Conservation (phyloP, 2,113 vertebrate genomes). For the Osmerus mordax region DNA sequence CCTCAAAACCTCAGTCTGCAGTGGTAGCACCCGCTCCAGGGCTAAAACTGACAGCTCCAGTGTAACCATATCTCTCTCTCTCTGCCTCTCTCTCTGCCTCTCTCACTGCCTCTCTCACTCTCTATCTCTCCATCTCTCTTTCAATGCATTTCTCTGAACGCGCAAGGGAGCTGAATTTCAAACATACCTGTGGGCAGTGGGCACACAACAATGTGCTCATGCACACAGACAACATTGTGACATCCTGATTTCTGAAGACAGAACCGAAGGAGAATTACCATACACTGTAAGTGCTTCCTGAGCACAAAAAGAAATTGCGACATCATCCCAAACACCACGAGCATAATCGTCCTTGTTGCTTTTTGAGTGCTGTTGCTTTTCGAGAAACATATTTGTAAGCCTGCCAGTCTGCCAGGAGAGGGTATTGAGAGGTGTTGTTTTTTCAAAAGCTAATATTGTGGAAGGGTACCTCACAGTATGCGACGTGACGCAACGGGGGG, state of each 20-base stretch:
- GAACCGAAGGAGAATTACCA: too few relatives aligned
- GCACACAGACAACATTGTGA: not conserved
- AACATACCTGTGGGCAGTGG: too few relatives aligned
- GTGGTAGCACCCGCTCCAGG: too few relatives aligned
- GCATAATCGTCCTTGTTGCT: not conserved
- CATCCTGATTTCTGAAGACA: not conserved
- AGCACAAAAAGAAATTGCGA: too few relatives aligned
- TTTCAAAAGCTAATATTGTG: slow-evolving; percentile 6
- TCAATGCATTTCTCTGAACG: not conserved
- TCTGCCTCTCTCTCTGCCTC: not conserved
- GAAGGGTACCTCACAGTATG: not conserved
- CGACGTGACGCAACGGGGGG: not conserved
- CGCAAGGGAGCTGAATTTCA: too few relatives aligned
- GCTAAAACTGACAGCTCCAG: not conserved
- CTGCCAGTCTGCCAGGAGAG: not conserved
- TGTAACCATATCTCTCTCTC: not conserved
- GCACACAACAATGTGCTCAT: not conserved
- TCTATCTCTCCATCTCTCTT: not conserved
- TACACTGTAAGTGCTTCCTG: too few relatives aligned
- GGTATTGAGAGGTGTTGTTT: not conserved
- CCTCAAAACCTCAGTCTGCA: too few relatives aligned
- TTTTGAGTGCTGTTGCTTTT: not conserved
- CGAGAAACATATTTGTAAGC: not conserved
- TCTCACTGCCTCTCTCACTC: not conserved
- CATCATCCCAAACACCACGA: too few relatives aligned